Evolutionary conservation across 1,140 invertebrate species (phyloP), one percentile per base, ranked within the genome.

Genomic region (Bathynomus jamesi): DNA sequence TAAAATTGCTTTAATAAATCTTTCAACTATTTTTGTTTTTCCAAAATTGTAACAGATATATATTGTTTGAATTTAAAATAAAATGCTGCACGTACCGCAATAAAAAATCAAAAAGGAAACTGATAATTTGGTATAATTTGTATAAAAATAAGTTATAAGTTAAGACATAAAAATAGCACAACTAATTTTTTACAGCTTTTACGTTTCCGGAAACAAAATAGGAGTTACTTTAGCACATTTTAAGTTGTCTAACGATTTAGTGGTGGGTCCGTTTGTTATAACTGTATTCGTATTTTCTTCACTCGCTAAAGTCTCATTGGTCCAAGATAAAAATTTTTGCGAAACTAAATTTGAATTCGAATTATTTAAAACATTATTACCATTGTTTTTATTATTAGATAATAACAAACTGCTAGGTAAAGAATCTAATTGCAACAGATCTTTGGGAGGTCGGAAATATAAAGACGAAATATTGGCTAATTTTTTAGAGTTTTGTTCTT

Each of bases 61-160:
- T 53, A 53, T 17, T 53, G 40, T 53, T 53, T 53, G 2, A 11
- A 53, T 21, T 17, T 53, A 53, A 53, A 17, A 17, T 21, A 53
- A 53, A 53, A 53, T 53, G 21, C 13, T 17, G 21, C 21, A 11
- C 13, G 40, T 17, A 53, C 13, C 13, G 40, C 13, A 53, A 53
- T 17, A 53, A 40, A 17, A 40, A 40, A 40, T 8, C 7, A 17
- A 40, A 40, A 5, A 53, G 21, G 21, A 53, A 21, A 53, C 13
- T 53, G 21, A 53, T 17, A 53, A 17, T 17, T 17, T 53, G 13
- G 40, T 53, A 53, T 53, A 53, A 40, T 53, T 53, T 53, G 40
- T 53, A 53, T 17, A 53, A 40, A 53, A 53, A 53, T 53, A 53
- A 53, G 40, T 53, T 53, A 53, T 53, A 53, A 53, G 40, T 53